These are phyloP conservation scores for Equus quagga DNA, from an alignment of 2,113 vertebrate species.

Conservation along the genomic window DNA sequence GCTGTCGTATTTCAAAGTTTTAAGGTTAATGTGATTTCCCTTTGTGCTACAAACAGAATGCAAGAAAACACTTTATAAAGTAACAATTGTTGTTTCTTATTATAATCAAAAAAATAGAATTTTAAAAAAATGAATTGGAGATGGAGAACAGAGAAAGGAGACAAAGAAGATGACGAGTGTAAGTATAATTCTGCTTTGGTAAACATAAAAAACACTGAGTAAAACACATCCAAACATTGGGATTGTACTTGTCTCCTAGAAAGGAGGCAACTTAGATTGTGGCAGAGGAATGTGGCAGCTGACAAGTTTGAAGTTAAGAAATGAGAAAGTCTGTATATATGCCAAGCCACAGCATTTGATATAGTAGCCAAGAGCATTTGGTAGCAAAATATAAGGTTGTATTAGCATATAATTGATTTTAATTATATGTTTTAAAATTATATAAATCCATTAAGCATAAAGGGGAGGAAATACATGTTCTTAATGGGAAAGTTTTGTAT, in stretches of 20 bases:
- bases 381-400: slow-evolving; percentile 55
- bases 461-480: slow-evolving; percentile 36
- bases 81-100: neutral
- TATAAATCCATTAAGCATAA: slow-evolving; percentile 60
- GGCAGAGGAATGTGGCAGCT: neutral
- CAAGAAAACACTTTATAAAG: neutral
- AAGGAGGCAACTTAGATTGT: slow-evolving; percentile 3
- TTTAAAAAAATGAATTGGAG: neutral
- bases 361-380: slow-evolving; percentile 49
- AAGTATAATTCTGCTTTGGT: neutral
- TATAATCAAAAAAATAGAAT: neutral
- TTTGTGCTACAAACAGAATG: neutral
- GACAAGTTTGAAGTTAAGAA: slow-evolving; percentile 9
- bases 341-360: slow-evolving; percentile 54
- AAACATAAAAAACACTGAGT: neutral
- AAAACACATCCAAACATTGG: neutral
- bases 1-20: neutral
- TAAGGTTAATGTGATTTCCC: neutral
- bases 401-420: slow-evolving; percentile 63
- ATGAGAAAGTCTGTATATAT: neutral
- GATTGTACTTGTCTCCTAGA: neutral
- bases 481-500: slow-evolving; percentile 17
- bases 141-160: neutral
- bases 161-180: neutral
- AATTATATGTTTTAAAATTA: slow-evolving; percentile 68